phyloP scores from a whole-genome alignment of 2,888 invertebrate genomes.

The Rhorus exstirpatorius region DNA sequence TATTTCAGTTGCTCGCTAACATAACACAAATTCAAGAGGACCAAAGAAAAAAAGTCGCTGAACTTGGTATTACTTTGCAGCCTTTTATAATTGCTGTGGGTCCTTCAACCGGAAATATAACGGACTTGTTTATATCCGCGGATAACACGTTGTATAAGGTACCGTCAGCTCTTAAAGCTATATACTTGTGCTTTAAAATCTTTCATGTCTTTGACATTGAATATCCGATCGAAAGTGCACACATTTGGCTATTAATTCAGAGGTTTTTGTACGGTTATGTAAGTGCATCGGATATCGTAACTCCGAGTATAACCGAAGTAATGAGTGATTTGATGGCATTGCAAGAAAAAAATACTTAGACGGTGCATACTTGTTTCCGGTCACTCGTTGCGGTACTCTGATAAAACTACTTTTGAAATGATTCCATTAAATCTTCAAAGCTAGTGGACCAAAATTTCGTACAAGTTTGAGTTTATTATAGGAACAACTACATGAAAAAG shows the following conservation, averaged over 20 bases:
- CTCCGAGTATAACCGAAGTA: slow-evolving; percentile 7
- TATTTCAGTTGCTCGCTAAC: slow-evolving; percentile 19
- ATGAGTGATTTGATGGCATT: slow-evolving; percentile 17
- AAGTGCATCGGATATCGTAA: slow-evolving; percentile 19
- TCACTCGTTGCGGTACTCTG: neutral
- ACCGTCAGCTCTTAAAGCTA: slow-evolving; percentile 37
- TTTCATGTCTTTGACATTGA: slow-evolving; percentile 32
- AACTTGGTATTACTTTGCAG: slow-evolving; percentile 22
- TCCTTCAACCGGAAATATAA: neutral
- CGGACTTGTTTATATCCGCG: slow-evolving; percentile 23
- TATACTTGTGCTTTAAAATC: slow-evolving; percentile 34
- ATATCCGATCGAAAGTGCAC: slow-evolving; percentile 37
- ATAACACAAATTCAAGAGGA: slow-evolving; percentile 12
- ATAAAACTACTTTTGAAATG: neutral
- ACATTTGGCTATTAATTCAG: slow-evolving; percentile 41
- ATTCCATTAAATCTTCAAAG: slow-evolving; percentile 4
- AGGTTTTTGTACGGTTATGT: slow-evolving; percentile 10
- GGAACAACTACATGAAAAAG: neutral
- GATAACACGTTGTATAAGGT: slow-evolving; percentile 39
- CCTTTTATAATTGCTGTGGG: slow-evolving; percentile 41
- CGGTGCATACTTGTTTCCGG: neutral
- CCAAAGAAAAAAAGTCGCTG: neutral
- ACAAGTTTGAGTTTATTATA: neutral
- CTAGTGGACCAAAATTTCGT: neutral
- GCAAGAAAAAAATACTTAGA: slow-evolving; percentile 7